These are phyloP conservation scores for Zosterops japonicus DNA, from an alignment of 2,113 vertebrate species.

Conservation along the genomic window DNA sequence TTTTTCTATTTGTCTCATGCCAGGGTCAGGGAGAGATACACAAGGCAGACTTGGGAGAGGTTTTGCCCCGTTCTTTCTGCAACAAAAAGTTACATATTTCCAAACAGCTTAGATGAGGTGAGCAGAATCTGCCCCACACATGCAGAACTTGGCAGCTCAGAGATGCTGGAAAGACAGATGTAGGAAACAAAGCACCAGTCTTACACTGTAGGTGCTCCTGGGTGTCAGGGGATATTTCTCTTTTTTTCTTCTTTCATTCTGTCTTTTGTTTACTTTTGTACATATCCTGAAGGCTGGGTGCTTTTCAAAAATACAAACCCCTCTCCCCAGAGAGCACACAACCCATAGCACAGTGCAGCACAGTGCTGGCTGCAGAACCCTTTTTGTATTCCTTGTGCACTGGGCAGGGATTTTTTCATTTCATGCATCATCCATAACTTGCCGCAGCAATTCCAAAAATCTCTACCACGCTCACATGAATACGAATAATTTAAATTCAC, in stretches of 20 bases:
- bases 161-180: not conserved
- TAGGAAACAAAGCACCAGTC: not conserved
- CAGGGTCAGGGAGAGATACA: not conserved
- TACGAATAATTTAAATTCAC: slow-evolving; percentile 69
- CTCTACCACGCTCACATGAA: slow-evolving; percentile 65
- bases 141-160: not conserved
- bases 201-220: not conserved
- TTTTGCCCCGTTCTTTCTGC: not conserved
- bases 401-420: slow-evolving; percentile 70
- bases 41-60: not conserved
- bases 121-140: fast-evolving
- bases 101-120: not conserved
- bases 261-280: not conserved
- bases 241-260: not conserved
- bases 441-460: slow-evolving; percentile 61
- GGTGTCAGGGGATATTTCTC: not conserved
- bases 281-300: not conserved
- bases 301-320: slow-evolving; percentile 8
- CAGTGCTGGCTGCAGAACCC: slow-evolving; percentile 34
- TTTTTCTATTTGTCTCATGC: not conserved
- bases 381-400: slow-evolving; percentile 69
- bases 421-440: slow-evolving; percentile 71
- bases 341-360: not conserved
- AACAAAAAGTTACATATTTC: not conserved
- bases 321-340: not conserved